Percentiles rank a stretch among this genome's conserved stretches.
These are phyloP conservation scores for Apeira syringaria DNA, from an alignment of 2,888 invertebrate genomes.

Conservation along the genomic window DNA sequence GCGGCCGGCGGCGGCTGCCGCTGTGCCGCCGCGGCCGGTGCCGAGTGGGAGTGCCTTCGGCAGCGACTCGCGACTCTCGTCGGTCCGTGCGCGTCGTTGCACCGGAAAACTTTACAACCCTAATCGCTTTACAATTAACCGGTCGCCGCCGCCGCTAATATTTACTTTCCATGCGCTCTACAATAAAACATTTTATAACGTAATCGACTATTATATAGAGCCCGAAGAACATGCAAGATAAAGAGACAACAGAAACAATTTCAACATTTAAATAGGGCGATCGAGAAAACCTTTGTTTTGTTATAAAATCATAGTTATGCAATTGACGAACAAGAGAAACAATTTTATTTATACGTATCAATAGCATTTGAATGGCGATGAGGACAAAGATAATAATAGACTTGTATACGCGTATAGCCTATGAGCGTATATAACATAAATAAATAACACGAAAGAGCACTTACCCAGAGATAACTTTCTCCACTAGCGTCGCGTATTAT, in stretches of 20 bases:
- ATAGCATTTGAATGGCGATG: no score
- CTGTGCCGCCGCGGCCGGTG: slow-evolving; percentile 52
- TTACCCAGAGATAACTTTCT: slow-evolving; percentile 19
- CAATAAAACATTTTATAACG: no score
- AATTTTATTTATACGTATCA: no score
- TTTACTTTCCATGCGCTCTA: slow-evolving; percentile 65
- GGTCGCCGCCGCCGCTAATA: slow-evolving; percentile 48
- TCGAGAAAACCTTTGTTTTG: no score
- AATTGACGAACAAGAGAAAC: no score
- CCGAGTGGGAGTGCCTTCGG: slow-evolving; percentile 69
- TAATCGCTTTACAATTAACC: slow-evolving; percentile 76
- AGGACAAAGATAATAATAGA: no score
- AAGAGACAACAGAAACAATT: no score
- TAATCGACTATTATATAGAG: no score
- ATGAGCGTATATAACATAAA: not conserved
- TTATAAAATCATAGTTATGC: no score
- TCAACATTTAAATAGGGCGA: no score
- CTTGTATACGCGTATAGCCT: not conserved
- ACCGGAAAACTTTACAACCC: slow-evolving; percentile 78
- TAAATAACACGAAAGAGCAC: slow-evolving; percentile 11
- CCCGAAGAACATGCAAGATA: no score
- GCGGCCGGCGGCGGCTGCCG: slow-evolving; percentile 65
- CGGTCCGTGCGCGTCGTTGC: slow-evolving; percentile 52
- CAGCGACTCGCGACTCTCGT: slow-evolving; percentile 65
- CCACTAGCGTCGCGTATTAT: slow-evolving; percentile 6